Conservation (phyloP, 2,888 invertebrate genomes). For the Mesorhabditis spiculigera region DNA sequence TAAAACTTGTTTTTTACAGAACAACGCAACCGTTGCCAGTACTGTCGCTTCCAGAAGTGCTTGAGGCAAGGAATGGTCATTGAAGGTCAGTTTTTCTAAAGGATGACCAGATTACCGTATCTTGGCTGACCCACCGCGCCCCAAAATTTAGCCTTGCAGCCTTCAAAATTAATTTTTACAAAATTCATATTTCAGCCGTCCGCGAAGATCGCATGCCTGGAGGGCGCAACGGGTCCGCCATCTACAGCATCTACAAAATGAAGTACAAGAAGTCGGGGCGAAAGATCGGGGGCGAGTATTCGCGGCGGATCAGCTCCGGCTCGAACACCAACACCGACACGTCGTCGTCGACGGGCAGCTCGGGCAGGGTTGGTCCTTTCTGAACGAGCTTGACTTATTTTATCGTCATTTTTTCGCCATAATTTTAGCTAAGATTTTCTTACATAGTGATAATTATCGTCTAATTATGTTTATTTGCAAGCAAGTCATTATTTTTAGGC, state of each 20-base stretch:
- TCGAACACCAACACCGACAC: conserved; percentile 1
- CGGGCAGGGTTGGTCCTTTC: no score
- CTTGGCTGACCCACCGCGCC: no score
- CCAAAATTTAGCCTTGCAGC: no score
- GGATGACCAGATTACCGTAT: no score
- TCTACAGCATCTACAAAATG: conserved; percentile 94
- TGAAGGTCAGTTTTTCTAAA: conserved; percentile 29
- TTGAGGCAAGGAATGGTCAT: conserved; percentile 49
- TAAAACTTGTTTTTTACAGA: conserved; percentile 70
- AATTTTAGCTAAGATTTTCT: no score
- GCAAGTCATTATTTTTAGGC: no score
- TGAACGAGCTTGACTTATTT: no score
- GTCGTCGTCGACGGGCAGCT: not conserved
- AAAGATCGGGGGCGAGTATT: not conserved
- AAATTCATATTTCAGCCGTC: conserved; percentile 71
- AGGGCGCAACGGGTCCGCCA: conserved; percentile 94
- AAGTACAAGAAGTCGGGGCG: conserved; percentile 11
- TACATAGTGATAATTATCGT: no score
- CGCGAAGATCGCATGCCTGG: conserved; percentile 99
- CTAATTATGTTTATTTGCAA: no score
- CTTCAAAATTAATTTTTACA: no score
- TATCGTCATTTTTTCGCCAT: no score
- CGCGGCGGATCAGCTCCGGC: not conserved
- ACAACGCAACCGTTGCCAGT: conserved; percentile 96
- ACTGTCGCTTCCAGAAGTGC: conserved; percentile 95